Evolutionary conservation across 2,797 vertebrate species (phyloP).

Genomic region (Sebastes iracundus): DNA sequence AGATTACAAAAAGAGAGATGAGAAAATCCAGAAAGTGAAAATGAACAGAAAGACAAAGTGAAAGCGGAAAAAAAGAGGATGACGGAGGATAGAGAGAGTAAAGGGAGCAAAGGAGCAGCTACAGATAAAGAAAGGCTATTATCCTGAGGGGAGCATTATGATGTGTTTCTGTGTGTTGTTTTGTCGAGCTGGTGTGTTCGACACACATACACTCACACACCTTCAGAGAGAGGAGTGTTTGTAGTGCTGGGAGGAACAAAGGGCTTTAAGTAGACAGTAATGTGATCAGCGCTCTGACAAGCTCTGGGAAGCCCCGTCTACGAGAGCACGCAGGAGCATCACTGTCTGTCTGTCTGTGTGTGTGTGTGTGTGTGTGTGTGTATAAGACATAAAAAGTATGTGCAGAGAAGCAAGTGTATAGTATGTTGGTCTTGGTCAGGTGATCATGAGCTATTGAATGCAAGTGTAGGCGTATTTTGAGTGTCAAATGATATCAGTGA

Average conservation of each 20-base stretch:
- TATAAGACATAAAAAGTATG: neutral
- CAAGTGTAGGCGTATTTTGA: neutral
- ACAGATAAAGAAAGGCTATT: constrained; percentile 70
- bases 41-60: constrained; percentile 25
- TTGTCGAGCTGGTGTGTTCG: constrained; percentile 47
- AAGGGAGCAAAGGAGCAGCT: constrained; percentile 45
- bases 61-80: constrained; percentile 1
- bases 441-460: neutral
- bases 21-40: constrained; percentile 44
- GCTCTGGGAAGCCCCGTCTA: constrained; percentile 51
- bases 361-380: neutral
- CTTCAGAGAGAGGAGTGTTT: constrained; percentile 54
- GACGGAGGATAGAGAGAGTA: constrained; percentile 12
- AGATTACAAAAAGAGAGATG: constrained; percentile 47
- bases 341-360: neutral
- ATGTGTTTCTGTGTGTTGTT: constrained; percentile 62
- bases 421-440: neutral
- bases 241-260: constrained; percentile 68
- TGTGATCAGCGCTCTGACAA: constrained; percentile 71
- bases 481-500: neutral
- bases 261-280: constrained; percentile 74
- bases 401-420: neutral
- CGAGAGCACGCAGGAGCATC: constrained; percentile 35
- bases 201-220: constrained; percentile 32
- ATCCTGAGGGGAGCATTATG: constrained; percentile 67